A percentile compares a stretch with the other conserved stretches of the same genome.
Evolutionary conservation across 2,888 invertebrate genomes (phyloP).

Genomic region (Netelia melanura): DNA sequence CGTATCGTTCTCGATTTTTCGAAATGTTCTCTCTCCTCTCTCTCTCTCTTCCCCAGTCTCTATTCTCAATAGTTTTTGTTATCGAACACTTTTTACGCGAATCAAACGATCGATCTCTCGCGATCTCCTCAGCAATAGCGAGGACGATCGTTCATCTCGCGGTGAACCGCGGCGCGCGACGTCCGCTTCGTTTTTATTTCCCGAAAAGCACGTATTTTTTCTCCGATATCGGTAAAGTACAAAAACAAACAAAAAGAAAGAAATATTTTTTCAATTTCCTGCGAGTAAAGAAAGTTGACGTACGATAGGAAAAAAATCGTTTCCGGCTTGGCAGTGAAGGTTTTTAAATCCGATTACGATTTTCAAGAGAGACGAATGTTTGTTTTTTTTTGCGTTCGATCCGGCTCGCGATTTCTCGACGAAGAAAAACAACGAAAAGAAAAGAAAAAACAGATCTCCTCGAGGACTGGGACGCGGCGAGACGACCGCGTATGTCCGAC

Average conservation of each 20-base stretch:
- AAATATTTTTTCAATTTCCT: too few relatives aligned
- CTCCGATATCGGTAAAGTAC: neutral
- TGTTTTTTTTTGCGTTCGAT: too few relatives aligned
- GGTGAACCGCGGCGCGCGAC: neutral
- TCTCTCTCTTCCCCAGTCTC: constrained; percentile 3
- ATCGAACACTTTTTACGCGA: constrained; percentile 17
- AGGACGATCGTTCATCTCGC: constrained; percentile 50
- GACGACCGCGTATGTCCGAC: constrained; percentile 40
- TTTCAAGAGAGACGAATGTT: neutral
- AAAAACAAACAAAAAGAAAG: neutral
- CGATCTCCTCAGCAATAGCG: constrained; percentile 62
- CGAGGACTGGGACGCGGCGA: neutral
- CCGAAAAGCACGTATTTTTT: neutral
- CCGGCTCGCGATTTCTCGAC: neutral
- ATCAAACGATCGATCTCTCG: constrained; percentile 19
- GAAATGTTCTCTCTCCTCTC: constrained; percentile 56
- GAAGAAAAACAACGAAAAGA: neutral
- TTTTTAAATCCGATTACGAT: neutral
- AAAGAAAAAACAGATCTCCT: neutral
- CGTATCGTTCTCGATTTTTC: constrained; percentile 42
- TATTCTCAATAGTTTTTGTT: neutral
- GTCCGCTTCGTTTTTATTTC: neutral
- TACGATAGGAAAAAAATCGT: neutral
- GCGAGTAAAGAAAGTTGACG: neutral
- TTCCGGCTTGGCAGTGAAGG: neutral